A percentile compares a stretch with the other conserved stretches of the same genome.
Evolutionary conservation across 1,140 invertebrate species (phyloP).

Genomic region (Anadara kagoshimensis): DNA sequence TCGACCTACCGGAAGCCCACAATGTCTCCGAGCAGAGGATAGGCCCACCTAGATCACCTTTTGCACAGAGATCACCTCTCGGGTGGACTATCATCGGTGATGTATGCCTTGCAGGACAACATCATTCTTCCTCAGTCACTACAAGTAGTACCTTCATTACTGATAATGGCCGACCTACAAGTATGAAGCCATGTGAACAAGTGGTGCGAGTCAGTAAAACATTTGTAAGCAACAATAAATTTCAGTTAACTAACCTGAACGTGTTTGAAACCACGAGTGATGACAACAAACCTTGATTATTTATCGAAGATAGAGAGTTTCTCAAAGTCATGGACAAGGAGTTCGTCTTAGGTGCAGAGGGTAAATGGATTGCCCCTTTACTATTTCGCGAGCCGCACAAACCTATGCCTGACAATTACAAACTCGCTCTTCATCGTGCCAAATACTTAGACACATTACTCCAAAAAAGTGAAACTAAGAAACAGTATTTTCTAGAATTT

Average conservation of each 20-base stretch:
- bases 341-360: constrained; percentile 2
- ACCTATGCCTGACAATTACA: constrained; percentile 20
- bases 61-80: constrained; percentile 20
- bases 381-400: constrained; percentile 9
- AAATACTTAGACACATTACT: constrained; percentile 20
- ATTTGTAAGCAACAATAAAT: not conserved
- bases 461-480: constrained; percentile 15
- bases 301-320: constrained; percentile 26
- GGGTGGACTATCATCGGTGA: constrained; percentile 34
- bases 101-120: constrained; percentile 9
- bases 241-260: not conserved
- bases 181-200: constrained; percentile 17
- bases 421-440: constrained; percentile 3
- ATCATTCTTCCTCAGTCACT: not conserved
- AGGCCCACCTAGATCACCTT: constrained; percentile 6
- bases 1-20: constrained; percentile 19
- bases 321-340: constrained; percentile 32
- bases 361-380: constrained; percentile 36
- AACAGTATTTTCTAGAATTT: constrained; percentile 28
- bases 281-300: constrained; percentile 27
- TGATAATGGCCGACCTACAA: constrained; percentile 1
- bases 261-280: constrained; percentile 18
- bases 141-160: constrained; percentile 5
- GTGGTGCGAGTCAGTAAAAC: constrained; percentile 6
- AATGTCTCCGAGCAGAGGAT: constrained; percentile 27